phyloP scores from a whole-genome alignment of 2,888 invertebrate genomes.

The Idaea biselata region DNA sequence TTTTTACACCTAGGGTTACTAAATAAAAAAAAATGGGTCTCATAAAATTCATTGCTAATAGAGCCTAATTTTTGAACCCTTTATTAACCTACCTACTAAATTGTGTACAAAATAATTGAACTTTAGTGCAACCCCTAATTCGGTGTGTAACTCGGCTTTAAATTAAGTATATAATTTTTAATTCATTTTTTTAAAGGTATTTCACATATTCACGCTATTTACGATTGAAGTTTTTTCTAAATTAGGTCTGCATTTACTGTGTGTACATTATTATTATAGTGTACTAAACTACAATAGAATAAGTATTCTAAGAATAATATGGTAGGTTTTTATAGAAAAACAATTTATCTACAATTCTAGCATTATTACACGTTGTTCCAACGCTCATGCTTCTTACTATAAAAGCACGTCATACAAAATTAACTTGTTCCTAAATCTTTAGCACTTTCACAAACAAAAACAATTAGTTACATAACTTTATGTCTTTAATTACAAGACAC shows the following conservation, averaged over 20 bases:
- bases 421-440: neutral
- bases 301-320: neutral
- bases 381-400: neutral
- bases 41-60: no score
- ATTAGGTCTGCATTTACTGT: no score
- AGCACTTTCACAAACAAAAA: constrained; percentile 9
- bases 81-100: no score
- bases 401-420: neutral
- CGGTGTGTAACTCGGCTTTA: no score
- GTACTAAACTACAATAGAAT: neutral
- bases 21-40: no score
- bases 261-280: neutral
- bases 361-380: neutral
- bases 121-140: no score
- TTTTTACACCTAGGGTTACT: neutral
- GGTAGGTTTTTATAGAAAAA: neutral
- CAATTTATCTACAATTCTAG: neutral
- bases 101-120: neutral
- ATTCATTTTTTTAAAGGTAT: no score
- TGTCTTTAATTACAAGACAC: constrained; percentile 4
- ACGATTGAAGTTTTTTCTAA: no score
- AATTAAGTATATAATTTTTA: no score
- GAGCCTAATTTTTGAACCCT: no score
- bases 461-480: constrained; percentile 14
- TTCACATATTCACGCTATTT: no score